Conservation (phyloP, 2,888 invertebrate species). For the Sipha maydis region DNA sequence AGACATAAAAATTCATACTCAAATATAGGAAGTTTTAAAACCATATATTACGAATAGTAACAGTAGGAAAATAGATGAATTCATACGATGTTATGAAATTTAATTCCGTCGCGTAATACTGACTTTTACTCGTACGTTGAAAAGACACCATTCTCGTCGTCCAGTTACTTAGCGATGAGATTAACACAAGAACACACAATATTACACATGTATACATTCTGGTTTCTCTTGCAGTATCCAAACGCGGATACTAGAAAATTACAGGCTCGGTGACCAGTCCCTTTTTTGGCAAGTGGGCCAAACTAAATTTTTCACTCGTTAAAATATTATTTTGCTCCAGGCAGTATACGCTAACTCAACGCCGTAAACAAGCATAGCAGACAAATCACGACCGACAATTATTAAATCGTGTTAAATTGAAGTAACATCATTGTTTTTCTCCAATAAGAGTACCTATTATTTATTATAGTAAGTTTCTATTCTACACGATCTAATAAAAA, state of each 20-base stretch:
- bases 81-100: conserved; percentile 30
- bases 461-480: background rate
- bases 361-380: background rate
- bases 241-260: conserved; percentile 48
- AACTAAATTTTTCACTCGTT: conserved; percentile 52
- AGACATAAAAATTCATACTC: background rate
- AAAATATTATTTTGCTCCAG: conserved; percentile 22
- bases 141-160: conserved; percentile 13
- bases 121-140: conserved; percentile 37
- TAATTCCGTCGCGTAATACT: conserved; percentile 14
- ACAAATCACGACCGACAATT: conserved; percentile 10
- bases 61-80: background rate
- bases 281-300: conserved; percentile 60
- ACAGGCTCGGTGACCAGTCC: conserved; percentile 53
- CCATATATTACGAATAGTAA: background rate
- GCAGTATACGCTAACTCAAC: background rate
- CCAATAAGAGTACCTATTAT: background rate
- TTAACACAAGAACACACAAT: background rate
- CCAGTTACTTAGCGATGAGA: background rate
- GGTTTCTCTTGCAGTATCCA: conserved; percentile 54
- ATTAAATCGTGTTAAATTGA: background rate
- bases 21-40: background rate
- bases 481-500: background rate
- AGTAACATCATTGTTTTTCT: no score
- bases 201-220: conserved; percentile 25